phyloP scores from a whole-genome alignment of 2,888 invertebrate genomes.

The Miltochrista miniata region DNA sequence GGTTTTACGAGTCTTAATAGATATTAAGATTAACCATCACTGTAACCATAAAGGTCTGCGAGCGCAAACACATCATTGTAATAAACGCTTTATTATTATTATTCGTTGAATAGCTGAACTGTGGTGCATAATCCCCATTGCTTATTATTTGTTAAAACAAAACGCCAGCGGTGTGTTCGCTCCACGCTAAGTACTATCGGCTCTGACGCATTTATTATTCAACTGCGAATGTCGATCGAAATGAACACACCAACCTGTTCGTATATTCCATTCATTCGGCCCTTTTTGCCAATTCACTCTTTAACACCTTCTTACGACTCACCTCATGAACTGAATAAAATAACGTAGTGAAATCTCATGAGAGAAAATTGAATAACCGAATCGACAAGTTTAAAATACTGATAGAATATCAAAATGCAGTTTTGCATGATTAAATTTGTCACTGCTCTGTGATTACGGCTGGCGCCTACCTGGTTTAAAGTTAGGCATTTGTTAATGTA shows the following conservation, averaged over 20 bases:
- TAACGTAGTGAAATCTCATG: conserved; percentile 62
- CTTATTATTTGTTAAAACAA: conserved; percentile 15
- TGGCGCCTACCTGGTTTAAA: too few species aligned
- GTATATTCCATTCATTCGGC: conserved; percentile 73
- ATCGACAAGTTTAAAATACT: conserved; percentile 45
- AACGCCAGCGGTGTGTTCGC: conserved; percentile 25
- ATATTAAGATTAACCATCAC: too few species aligned
- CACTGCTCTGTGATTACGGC: too few species aligned
- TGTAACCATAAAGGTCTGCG: not conserved
- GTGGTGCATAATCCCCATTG: conserved; percentile 10
- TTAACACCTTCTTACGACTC: conserved; percentile 79
- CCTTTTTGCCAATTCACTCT: conserved; percentile 76
- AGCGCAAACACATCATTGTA: not conserved
- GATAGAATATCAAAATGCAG: conserved; percentile 42
- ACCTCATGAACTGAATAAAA: conserved; percentile 76
- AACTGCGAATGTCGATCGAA: conserved; percentile 56
- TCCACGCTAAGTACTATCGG: conserved; percentile 47
- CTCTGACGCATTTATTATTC: conserved; percentile 66
- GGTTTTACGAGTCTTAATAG: too few species aligned
- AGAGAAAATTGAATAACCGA: conserved; percentile 58
- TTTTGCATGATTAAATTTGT: conserved; percentile 9
- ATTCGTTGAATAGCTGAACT: not conserved
- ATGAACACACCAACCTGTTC: conserved; percentile 56
- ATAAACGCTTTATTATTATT: not conserved
- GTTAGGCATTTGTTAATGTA: too few species aligned